Percentiles rank a stretch among this genome's conserved stretches.
Evolutionary conservation across 1,140 invertebrate species (phyloP).

Genomic region (Drosophila kikkawai): DNA sequence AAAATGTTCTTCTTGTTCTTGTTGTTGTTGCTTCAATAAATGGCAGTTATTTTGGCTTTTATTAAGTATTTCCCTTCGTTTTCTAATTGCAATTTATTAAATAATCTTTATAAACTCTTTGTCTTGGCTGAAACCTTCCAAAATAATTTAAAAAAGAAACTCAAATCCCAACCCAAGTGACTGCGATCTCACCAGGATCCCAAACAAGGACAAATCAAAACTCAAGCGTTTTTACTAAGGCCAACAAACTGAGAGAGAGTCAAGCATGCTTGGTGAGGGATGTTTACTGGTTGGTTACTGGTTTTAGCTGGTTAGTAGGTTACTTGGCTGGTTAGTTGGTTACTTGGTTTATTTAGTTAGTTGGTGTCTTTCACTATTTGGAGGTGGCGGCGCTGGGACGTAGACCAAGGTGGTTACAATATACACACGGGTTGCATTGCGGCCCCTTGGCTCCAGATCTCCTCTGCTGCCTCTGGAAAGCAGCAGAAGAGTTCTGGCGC

Average conservation of each 20-base stretch:
- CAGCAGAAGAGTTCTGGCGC: slow-evolving; percentile 47
- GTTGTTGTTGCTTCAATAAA: slow-evolving; percentile 60
- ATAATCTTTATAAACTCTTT: slow-evolving; percentile 8
- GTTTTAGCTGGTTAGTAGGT: slow-evolving; percentile 29
- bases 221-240: slow-evolving; percentile 44
- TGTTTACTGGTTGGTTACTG: slow-evolving; percentile 29
- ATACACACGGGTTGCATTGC: slow-evolving; percentile 42
- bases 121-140: slow-evolving; percentile 63
- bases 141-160: slow-evolving; percentile 38
- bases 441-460: slow-evolving; percentile 25
- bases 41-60: slow-evolving; percentile 80
- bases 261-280: slow-evolving; percentile 45
- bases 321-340: slow-evolving; percentile 17
- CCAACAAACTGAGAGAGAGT: slow-evolving; percentile 32
- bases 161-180: slow-evolving; percentile 66
- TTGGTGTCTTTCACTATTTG: slow-evolving; percentile 50
- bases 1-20: slow-evolving; percentile 48
- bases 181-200: slow-evolving; percentile 54
- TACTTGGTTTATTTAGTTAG: slow-evolving; percentile 1
- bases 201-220: slow-evolving; percentile 28
- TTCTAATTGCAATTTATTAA: slow-evolving; percentile 31
- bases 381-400: slow-evolving; percentile 64
- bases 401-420: slow-evolving; percentile 59
- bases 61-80: slow-evolving; percentile 48
- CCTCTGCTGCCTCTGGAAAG: slow-evolving; percentile 9